Evolutionary conservation across 2,888 invertebrate species (phyloP).

Genomic region (Lithosia quadra): DNA sequence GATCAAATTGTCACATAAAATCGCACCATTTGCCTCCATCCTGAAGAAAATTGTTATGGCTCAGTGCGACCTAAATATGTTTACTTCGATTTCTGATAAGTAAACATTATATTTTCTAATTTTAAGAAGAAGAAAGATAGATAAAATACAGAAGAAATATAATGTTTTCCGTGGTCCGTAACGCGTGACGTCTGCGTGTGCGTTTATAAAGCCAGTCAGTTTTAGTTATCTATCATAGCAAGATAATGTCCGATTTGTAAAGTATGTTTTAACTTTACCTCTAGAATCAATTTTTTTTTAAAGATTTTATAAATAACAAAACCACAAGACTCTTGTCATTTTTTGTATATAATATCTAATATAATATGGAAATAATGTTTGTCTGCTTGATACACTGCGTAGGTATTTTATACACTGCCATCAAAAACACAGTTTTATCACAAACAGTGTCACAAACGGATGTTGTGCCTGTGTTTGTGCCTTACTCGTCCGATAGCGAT

Average conservation of each 20-base stretch:
- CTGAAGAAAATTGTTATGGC: conserved; percentile 47
- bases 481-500: background rate
- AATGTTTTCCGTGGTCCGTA: conserved; percentile 54
- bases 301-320: too few relatives aligned
- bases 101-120: conserved; percentile 55
- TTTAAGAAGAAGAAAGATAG: conserved; percentile 35
- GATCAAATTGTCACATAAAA: conserved; percentile 89
- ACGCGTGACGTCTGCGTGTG: conserved; percentile 57
- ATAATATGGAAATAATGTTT: background rate
- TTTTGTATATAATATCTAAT: too few relatives aligned
- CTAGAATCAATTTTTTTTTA: too few relatives aligned
- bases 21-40: conserved; percentile 80
- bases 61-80: conserved; percentile 31
- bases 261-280: too few relatives aligned
- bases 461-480: too few relatives aligned
- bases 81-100: conserved; percentile 38
- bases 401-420: background rate
- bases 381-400: background rate
- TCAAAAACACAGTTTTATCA: background rate
- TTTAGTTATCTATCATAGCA: too few relatives aligned
- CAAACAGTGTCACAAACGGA: too few relatives aligned
- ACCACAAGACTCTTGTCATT: too few relatives aligned
- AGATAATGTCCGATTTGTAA: too few relatives aligned
- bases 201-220: conserved; percentile 52
- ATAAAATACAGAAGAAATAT: conserved; percentile 46